phyloP scores from a whole-genome alignment of 2,113 vertebrate species.

The Crypturellus undulatus region DNA sequence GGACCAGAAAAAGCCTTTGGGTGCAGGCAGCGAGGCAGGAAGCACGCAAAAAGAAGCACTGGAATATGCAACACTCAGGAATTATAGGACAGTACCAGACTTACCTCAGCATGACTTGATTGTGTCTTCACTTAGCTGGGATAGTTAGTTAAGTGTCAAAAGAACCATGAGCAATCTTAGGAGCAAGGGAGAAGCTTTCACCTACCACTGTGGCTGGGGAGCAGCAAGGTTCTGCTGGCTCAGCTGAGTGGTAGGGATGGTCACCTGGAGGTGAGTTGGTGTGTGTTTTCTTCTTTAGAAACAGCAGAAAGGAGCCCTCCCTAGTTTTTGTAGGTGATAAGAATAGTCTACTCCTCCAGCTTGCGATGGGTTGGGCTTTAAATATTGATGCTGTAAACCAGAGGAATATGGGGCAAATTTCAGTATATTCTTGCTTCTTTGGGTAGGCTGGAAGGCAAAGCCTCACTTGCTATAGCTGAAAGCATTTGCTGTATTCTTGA shows the following conservation, averaged over 20 bases:
- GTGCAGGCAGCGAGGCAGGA: background rate
- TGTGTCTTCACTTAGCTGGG: background rate
- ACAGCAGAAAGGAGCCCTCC: background rate
- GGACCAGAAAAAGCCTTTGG: background rate
- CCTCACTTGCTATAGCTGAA: background rate
- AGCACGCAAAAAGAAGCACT: constrained; percentile 18
- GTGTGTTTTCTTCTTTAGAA: background rate
- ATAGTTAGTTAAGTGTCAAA: background rate
- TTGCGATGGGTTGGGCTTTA: background rate
- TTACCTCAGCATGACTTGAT: background rate
- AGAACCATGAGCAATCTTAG: background rate
- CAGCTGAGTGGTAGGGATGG: background rate
- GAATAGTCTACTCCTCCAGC: background rate
- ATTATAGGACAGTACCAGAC: too few relatives aligned
- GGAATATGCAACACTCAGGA: background rate
- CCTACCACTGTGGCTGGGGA: background rate
- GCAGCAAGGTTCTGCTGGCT: background rate
- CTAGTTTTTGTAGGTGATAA: background rate
- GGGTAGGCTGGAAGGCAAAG: background rate
- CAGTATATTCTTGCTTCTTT: background rate
- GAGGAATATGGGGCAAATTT: background rate
- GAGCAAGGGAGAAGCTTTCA: background rate
- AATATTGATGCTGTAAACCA: background rate
- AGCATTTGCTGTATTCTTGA: background rate
- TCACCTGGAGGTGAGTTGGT: background rate